These are phyloP conservation scores for Calephelis nemesis DNA, from an alignment of 1,140 invertebrate genomes.

Conservation along the genomic window DNA sequence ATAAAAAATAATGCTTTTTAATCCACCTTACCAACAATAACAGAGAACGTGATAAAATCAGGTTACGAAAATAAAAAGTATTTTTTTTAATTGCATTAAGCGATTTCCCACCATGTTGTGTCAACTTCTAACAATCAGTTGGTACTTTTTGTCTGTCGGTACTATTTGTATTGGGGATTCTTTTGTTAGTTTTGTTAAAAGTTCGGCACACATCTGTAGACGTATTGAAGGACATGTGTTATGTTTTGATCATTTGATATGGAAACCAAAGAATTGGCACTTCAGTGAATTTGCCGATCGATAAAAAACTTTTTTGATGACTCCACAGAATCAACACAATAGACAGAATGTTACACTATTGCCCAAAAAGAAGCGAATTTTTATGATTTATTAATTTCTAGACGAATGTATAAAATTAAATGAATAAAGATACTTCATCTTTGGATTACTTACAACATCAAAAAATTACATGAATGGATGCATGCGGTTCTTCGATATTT, in stretches of 20 bases:
- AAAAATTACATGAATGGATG: too few species aligned
- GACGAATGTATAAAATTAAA: too few species aligned
- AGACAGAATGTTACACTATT: too few species aligned
- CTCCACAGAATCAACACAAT: too few species aligned
- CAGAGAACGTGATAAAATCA: conserved; percentile 19
- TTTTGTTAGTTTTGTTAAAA: conserved; percentile 57
- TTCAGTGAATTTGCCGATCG: conserved; percentile 47
- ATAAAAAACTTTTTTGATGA: background rate
- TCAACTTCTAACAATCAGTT: conserved; percentile 51
- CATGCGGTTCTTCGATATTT: too few species aligned
- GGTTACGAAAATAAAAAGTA: conserved; percentile 18
- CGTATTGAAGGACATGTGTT: conserved; percentile 49
- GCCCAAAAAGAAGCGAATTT: too few species aligned
- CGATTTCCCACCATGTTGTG: conserved; percentile 57
- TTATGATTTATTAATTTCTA: too few species aligned
- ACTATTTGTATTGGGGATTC: conserved; percentile 31
- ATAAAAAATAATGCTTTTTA: background rate
- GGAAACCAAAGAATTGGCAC: conserved; percentile 55
- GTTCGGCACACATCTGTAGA: conserved; percentile 55
- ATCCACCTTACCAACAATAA: conserved; percentile 18
- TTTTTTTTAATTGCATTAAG: conserved; percentile 37
- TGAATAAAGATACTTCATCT: too few species aligned
- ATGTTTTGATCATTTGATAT: conserved; percentile 71
- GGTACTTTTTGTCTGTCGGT: conserved; percentile 49
- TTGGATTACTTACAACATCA: too few species aligned